Evolutionary conservation across 2,113 vertebrate species (phyloP).

Genomic region (Lota lota): DNA sequence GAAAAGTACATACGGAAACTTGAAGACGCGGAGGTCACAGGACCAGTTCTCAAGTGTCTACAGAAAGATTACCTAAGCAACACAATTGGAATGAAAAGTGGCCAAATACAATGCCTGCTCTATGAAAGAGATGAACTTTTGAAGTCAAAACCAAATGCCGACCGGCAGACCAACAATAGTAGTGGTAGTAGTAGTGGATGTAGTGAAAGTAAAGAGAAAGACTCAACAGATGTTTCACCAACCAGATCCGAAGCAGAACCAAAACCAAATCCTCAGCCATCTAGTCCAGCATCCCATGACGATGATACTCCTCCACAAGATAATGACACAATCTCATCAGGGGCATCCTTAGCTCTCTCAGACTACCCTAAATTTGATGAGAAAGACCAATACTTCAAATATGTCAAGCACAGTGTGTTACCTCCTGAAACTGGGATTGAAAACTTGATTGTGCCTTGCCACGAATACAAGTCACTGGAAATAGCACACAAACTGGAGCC

Average conservation of each 20-base stretch:
- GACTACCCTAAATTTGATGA: slow-evolving; percentile 52
- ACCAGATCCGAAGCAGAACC: background rate
- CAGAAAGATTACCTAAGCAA: slow-evolving; percentile 44
- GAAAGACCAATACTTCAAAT: slow-evolving; percentile 55
- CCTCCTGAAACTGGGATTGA: slow-evolving; percentile 67
- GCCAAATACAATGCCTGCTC: slow-evolving; percentile 61
- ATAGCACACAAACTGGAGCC: slow-evolving; percentile 47
- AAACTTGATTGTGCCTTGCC: slow-evolving; percentile 68
- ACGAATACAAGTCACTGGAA: slow-evolving; percentile 74
- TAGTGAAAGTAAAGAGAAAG: background rate
- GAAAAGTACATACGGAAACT: slow-evolving; percentile 52
- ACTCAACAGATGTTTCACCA: background rate
- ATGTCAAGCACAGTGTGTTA: slow-evolving; percentile 58
- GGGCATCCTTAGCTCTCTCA: background rate
- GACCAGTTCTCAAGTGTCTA: slow-evolving; percentile 55
- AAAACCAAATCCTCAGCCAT: background rate
- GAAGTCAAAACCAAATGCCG: background rate
- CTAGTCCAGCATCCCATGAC: background rate
- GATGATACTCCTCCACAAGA: background rate
- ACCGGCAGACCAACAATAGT: background rate
- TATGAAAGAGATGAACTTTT: slow-evolving; percentile 53
- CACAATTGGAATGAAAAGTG: slow-evolving; percentile 63
- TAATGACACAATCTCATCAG: background rate
- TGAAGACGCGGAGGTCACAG: slow-evolving; percentile 59
- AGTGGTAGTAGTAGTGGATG: too few relatives aligned